These are phyloP conservation scores for Patella depressa DNA, from an alignment of 2,888 invertebrate genomes.

Conservation along the genomic window DNA sequence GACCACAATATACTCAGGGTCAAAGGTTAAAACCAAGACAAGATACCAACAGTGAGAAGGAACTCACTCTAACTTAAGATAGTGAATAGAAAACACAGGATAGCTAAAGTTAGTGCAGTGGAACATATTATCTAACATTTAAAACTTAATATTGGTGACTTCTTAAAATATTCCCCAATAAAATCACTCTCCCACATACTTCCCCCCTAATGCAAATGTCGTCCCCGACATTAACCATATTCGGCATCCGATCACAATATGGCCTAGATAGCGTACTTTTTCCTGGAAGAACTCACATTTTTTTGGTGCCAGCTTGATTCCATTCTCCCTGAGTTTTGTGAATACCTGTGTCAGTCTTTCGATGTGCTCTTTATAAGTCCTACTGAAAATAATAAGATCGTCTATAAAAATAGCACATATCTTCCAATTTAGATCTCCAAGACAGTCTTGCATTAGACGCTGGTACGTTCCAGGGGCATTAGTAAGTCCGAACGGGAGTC, in stretches of 20 bases:
- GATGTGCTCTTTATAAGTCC: constrained; percentile 27
- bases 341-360: constrained; percentile 22
- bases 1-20: too few species aligned
- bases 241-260: constrained; percentile 1
- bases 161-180: background rate
- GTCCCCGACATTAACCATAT: background rate
- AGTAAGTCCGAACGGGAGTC: background rate
- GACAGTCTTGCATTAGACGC: constrained; percentile 18
- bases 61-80: background rate
- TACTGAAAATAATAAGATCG: constrained; percentile 12
- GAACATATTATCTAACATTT: constrained; percentile 6
- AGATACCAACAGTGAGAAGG: background rate
- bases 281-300: constrained; percentile 33
- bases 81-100: background rate
- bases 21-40: background rate
- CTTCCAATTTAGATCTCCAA: constrained; percentile 32
- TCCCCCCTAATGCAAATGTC: background rate
- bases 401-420: background rate
- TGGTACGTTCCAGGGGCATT: background rate
- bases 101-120: background rate
- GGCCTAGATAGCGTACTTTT: constrained; percentile 31
- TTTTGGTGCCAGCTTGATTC: constrained; percentile 29
- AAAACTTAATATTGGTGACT: background rate
- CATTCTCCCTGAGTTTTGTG: constrained; percentile 20
- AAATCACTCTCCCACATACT: constrained; percentile 3